Evolutionary conservation across 1,140 invertebrate genomes (phyloP).

Genomic region (Eupristina koningsbergeri): DNA sequence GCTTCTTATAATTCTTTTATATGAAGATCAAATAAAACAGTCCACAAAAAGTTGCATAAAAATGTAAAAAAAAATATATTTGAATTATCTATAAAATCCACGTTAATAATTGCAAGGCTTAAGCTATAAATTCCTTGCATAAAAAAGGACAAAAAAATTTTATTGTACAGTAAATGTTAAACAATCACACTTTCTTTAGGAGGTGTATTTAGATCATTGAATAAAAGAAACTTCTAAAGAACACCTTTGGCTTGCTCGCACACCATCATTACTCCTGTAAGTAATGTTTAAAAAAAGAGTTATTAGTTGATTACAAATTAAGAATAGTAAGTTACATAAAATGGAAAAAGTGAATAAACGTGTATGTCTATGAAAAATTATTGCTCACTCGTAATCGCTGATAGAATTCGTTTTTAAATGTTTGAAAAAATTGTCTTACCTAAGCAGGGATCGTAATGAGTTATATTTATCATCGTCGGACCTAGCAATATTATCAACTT

Average conservation of each 20-base stretch:
- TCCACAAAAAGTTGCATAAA: background rate
- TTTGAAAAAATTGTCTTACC: background rate
- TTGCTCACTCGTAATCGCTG: background rate
- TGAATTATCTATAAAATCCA: background rate
- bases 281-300: background rate
- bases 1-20: background rate
- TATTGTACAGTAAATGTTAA: background rate
- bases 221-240: background rate
- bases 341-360: background rate
- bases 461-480: background rate
- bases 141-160: background rate
- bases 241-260: background rate
- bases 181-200: background rate
- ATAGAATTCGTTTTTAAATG: background rate
- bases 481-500: background rate
- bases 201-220: background rate
- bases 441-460: background rate
- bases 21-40: background rate
- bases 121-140: background rate
- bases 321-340: background rate
- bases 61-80: background rate
- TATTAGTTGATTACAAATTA: background rate
- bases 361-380: background rate
- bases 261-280: background rate
- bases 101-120: background rate